phyloP scores from a whole-genome alignment of 2,113 vertebrate species.

The Chlorocebus sabaeus region DNA sequence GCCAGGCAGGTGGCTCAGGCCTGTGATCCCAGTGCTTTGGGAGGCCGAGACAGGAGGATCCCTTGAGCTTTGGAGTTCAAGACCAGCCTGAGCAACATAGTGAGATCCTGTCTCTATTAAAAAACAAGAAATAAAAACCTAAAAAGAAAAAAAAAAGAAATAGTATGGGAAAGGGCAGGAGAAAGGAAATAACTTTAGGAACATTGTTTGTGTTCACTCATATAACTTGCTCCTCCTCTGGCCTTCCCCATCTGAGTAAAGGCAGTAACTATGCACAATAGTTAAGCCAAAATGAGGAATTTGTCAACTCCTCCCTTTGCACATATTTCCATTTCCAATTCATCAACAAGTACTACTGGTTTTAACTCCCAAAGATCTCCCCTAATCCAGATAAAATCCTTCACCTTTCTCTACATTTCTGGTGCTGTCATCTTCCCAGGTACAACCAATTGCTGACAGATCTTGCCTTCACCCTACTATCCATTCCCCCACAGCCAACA shows the following conservation, averaged over 20 bases:
- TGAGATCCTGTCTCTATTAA: too few relatives aligned
- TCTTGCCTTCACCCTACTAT: neutral
- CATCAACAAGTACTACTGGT: neutral
- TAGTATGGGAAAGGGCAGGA: neutral
- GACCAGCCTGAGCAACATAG: too few relatives aligned
- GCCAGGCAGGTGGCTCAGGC: too few relatives aligned
- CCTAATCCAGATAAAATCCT: neutral
- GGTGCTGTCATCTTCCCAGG: neutral
- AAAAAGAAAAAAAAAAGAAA: neutral
- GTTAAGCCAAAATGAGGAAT: neutral
- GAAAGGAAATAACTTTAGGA: neutral
- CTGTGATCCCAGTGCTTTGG: too few relatives aligned
- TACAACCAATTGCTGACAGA: neutral
- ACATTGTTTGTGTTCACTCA: too few relatives aligned
- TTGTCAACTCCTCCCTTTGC: neutral
- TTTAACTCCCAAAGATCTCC: neutral
- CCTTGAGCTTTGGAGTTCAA: too few relatives aligned
- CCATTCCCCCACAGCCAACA: neutral
- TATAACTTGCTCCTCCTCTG: neutral
- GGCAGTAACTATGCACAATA: neutral
- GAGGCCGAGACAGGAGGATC: too few relatives aligned
- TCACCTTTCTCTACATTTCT: neutral
- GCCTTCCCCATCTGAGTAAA: neutral
- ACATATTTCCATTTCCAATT: neutral
- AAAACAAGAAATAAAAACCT: too few relatives aligned